Conservation (phyloP, 2,113 vertebrate genomes). For the Rana temporaria region DNA sequence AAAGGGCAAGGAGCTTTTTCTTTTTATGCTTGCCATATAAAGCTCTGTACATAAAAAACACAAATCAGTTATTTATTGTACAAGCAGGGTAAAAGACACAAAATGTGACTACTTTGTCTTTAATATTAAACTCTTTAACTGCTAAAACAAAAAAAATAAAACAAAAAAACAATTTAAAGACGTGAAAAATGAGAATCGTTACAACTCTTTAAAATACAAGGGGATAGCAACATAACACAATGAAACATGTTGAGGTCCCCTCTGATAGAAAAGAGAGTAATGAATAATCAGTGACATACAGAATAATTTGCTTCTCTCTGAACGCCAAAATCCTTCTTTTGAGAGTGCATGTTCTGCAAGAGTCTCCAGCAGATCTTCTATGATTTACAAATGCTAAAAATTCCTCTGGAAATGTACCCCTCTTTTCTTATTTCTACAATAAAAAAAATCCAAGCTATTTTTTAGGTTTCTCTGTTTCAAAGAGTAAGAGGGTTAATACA, state of each 20-base stretch:
- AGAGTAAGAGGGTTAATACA: neutral
- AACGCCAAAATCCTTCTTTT: neutral
- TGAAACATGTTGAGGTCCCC: conserved; percentile 29
- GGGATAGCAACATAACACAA: conserved; percentile 27
- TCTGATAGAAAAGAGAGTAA: conserved; percentile 44
- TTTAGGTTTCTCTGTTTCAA: neutral
- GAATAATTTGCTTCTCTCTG: conserved; percentile 10
- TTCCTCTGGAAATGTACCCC: neutral
- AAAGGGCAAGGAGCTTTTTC: neutral
- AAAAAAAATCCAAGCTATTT: neutral
- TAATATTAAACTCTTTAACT: conserved; percentile 68
- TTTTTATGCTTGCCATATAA: conserved; percentile 73
- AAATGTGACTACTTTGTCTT: conserved; percentile 70
- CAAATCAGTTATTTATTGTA: conserved; percentile 73
- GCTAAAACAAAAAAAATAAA: conserved; percentile 72
- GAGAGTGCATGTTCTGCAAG: neutral
- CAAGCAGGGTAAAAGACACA: conserved; percentile 79
- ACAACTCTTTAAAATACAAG: conserved; percentile 34
- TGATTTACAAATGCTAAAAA: conserved; percentile 34
- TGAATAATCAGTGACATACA: conserved; percentile 31
- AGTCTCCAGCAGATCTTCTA: neutral
- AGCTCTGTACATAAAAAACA: conserved; percentile 74
- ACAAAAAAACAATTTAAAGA: conserved; percentile 60
- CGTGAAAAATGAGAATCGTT: conserved; percentile 55
- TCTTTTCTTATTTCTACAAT: conserved; percentile 19